Evolutionary conservation across 2,888 invertebrate species (phyloP), one percentile per base, ranked within the genome.

Genomic region (Nasonovia ribisnigri): DNA sequence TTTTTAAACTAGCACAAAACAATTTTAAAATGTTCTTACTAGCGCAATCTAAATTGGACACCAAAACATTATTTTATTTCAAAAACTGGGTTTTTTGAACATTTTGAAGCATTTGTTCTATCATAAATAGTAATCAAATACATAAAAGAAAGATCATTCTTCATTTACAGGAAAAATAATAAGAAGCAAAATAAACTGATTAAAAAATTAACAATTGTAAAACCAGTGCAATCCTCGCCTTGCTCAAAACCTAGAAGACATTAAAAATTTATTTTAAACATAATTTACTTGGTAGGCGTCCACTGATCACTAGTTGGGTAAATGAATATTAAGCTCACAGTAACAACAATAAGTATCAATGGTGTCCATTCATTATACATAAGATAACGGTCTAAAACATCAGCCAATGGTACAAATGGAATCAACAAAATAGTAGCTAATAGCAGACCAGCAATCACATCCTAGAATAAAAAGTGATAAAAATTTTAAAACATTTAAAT

Each of bases 241-340:
- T 36, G 77, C 36, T 77, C 6, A 77, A 20, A 77, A 77, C 77
- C 77, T 77, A 36, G 20, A 77, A 77, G 3, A 77, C 36, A 67
- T 36, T 36, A 51, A 67, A 46, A 84, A 92, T 92, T 51, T 43
- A 87, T 84, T 84, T 92, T 60, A 36, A 57, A 88, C 48, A 90
- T 24, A 92, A 94, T 95, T 95, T 96, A 98, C 98, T 97, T 97
- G 42, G 98, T 98, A 16, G 98, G 98, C 92, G 98, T 98, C 98
- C 98, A 98, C 95, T 97, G 97, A 95, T 98, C 97, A 91, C 98
- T 97, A 95, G 97, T 97, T 0, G 99, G 99, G 96, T 98, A 98
- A 95, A 97, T 97, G 86, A 97, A 96, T 94, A 98, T 97, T 95
- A 97, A 96, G 54, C 97, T 96, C 94, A 98, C 96, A 91, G 98